A percentile compares a stretch with the other conserved stretches of the same genome.
Conservation (phyloP, 2,113 vertebrate species). For the Phylloscopus whistleri region DNA sequence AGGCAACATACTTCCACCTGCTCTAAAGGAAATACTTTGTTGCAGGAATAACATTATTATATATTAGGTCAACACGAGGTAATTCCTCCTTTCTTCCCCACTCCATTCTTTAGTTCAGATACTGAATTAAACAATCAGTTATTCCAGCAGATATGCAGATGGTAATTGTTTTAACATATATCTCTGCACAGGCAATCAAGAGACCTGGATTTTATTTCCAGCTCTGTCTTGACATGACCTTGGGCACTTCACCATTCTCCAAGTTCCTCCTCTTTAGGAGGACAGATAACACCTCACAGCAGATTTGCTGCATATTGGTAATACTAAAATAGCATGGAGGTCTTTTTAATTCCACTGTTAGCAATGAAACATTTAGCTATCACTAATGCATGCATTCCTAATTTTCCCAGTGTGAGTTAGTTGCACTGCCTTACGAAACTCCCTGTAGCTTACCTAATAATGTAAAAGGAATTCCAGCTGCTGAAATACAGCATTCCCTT, state of each 20-base stretch:
- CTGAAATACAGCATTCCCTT: background rate
- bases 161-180: conserved; percentile 48
- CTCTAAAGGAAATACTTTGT: background rate
- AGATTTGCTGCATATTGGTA: background rate
- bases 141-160: conserved; percentile 31
- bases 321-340: background rate
- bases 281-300: background rate
- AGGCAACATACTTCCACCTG: background rate
- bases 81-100: background rate
- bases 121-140: conserved; percentile 43
- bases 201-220: conserved; percentile 43
- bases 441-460: conserved; percentile 53
- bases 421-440: background rate
- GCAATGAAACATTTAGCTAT: conserved; percentile 42
- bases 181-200: conserved; percentile 28
- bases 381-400: conserved; percentile 1
- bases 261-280: background rate
- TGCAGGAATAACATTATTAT: background rate
- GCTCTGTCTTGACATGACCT: background rate
- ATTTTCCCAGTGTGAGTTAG: conserved; percentile 7
- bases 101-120: background rate
- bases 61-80: background rate
- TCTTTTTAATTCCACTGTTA: background rate
- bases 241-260: background rate
- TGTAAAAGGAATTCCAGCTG: conserved; percentile 39